Percentiles rank a stretch among this genome's conserved stretches.
Conservation (phyloP, 2,113 vertebrate species). For the Petromus typicus region DNA sequence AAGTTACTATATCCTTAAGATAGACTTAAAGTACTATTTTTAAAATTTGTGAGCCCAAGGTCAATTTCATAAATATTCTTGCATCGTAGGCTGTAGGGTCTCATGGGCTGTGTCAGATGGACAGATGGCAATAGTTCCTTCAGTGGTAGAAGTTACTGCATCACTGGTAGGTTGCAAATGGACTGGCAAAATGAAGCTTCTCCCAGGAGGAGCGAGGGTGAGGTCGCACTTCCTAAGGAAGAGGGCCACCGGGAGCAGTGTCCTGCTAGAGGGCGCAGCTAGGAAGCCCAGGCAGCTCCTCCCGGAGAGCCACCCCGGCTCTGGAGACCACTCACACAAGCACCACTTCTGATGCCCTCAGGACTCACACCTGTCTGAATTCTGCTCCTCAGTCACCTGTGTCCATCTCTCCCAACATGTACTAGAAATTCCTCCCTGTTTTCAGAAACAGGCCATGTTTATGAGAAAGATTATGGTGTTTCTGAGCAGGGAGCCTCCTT, state of each 20-base stretch:
- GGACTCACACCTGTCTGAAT: neutral
- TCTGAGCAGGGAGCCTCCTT: neutral
- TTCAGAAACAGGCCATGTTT: neutral
- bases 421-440: neutral
- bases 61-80: neutral
- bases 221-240: neutral
- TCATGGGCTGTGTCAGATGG: neutral
- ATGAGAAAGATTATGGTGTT: neutral
- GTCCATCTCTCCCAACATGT: accelerated
- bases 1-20: neutral
- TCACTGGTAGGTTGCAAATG: neutral
- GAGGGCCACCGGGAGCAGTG: neutral
- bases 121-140: neutral
- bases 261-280: neutral
- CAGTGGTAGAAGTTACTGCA: neutral
- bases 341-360: neutral
- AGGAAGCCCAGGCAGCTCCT: neutral
- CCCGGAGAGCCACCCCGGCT: neutral
- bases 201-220: neutral
- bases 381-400: neutral
- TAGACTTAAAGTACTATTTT: neutral
- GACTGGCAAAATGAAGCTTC: neutral
- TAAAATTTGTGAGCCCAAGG: no score
- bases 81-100: neutral
- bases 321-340: neutral